A percentile compares a stretch with the other conserved stretches of the same genome.
Evolutionary conservation across 1,140 invertebrate species (phyloP).

Genomic region (Caenorhabditis inopinata): DNA sequence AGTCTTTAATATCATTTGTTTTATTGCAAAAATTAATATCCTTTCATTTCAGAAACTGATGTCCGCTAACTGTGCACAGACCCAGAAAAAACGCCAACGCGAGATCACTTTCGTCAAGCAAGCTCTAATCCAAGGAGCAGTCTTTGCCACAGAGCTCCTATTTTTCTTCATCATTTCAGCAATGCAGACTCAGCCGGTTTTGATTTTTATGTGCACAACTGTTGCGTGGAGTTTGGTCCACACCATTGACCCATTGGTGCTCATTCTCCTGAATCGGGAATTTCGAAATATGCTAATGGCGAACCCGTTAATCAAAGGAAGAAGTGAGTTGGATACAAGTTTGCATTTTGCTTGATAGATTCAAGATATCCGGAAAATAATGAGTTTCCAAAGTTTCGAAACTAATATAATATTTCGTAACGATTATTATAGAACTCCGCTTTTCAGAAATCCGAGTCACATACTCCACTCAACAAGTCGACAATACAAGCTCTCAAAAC

Average conservation of each 20-base stretch:
- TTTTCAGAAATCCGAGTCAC: not conserved
- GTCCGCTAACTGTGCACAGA: slow-evolving; percentile 5
- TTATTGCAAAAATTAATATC: too few relatives aligned
- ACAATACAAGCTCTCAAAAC: not conserved
- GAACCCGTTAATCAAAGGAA: not conserved
- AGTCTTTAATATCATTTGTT: too few relatives aligned
- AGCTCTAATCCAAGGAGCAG: slow-evolving; percentile 13
- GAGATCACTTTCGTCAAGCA: slow-evolving; percentile 17
- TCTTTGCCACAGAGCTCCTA: slow-evolving; percentile 31
- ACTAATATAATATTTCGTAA: too few relatives aligned
- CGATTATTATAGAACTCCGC: too few relatives aligned
- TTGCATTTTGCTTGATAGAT: too few relatives aligned
- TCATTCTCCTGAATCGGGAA: slow-evolving; percentile 5
- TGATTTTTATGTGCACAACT: slow-evolving; percentile 30
- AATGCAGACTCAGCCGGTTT: not conserved
- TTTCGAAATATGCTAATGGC: not conserved
- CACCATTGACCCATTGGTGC: slow-evolving; percentile 10
- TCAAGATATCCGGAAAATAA: too few relatives aligned
- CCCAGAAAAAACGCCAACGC: not conserved
- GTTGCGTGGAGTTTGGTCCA: slow-evolving; percentile 36
- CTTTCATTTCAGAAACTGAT: slow-evolving; percentile 11
- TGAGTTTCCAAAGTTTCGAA: too few relatives aligned
- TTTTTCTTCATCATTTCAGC: slow-evolving; percentile 35
- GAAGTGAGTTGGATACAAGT: not conserved
- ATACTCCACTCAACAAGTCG: not conserved